Conservation (phyloP, 2,888 invertebrate genomes). For the Plutella xylostella region DNA sequence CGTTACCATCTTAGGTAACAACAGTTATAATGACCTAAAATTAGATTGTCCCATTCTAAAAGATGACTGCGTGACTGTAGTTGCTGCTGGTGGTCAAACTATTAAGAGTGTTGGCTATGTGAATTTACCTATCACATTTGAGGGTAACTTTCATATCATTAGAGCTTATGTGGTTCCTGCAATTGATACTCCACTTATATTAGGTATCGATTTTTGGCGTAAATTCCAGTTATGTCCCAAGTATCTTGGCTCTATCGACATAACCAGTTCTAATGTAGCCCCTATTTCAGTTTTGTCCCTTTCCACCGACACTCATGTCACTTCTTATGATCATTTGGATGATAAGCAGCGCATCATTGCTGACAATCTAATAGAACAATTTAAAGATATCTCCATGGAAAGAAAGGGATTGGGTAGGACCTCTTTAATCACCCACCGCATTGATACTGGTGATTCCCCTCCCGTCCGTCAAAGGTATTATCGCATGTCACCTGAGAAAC, state of each 20-base stretch:
- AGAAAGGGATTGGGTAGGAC: slow-evolving; percentile 16
- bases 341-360: background rate
- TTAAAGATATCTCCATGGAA: slow-evolving; percentile 17
- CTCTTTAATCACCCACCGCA: background rate
- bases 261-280: background rate
- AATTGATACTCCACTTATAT: background rate
- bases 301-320: background rate
- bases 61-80: background rate
- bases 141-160: background rate
- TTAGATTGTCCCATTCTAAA: background rate
- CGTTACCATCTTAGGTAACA: slow-evolving; percentile 18
- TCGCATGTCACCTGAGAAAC: slow-evolving; percentile 22
- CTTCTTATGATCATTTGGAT: slow-evolving; percentile 1
- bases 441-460: slow-evolving; percentile 6
- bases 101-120: background rate
- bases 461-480: slow-evolving; percentile 16
- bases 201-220: slow-evolving; percentile 7
- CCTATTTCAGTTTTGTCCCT: background rate
- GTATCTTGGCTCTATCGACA: background rate
- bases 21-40: slow-evolving; percentile 8
- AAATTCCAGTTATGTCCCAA: background rate
- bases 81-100: background rate
- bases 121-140: background rate
- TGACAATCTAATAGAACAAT: slow-evolving; percentile 12
- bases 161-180: background rate